A percentile compares a stretch with the other conserved stretches of the same genome.
Conservation (phyloP, 2,888 invertebrate genomes). For the Chalcis sispes region DNA sequence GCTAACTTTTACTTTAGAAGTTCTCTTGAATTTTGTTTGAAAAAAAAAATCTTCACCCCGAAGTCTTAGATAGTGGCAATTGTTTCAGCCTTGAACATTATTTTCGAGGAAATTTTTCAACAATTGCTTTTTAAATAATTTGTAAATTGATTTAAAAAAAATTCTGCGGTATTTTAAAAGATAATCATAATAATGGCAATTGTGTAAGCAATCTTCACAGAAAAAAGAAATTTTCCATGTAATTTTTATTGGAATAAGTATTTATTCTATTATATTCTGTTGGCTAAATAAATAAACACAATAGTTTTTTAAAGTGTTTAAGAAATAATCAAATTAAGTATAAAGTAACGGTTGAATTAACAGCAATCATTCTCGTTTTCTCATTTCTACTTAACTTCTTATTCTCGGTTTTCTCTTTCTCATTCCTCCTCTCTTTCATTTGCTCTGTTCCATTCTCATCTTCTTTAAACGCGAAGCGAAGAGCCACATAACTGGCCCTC, state of each 20-base stretch:
- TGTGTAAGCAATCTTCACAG: too few species aligned
- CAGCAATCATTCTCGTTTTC: not conserved
- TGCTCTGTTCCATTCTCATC: constrained; percentile 27
- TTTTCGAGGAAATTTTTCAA: too few species aligned
- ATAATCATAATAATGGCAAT: too few species aligned
- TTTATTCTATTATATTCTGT: too few species aligned
- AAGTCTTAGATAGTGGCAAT: constrained; percentile 9
- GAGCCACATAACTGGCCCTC: constrained; percentile 64
- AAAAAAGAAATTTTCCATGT: too few species aligned
- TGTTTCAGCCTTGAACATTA: constrained; percentile 13
- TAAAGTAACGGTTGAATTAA: not conserved
- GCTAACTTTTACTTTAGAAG: constrained; percentile 24
- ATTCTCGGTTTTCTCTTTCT: constrained; percentile 22
- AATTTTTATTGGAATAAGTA: too few species aligned
- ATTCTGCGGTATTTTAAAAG: too few species aligned
- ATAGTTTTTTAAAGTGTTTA: too few species aligned
- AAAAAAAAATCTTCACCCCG: constrained; percentile 9
- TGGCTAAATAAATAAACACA: too few species aligned
- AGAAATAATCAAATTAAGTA: not conserved
- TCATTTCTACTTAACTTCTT: not conserved
- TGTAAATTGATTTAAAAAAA: too few species aligned
- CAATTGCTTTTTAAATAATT: not conserved
- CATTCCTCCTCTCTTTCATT: constrained; percentile 12
- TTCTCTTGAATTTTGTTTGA: constrained; percentile 11
- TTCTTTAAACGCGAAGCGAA: not conserved